A percentile compares a stretch with the other conserved stretches of the same genome.
Evolutionary conservation across 2,888 invertebrate species (phyloP).

Genomic region (Caenorhabditis parvicauda): DNA sequence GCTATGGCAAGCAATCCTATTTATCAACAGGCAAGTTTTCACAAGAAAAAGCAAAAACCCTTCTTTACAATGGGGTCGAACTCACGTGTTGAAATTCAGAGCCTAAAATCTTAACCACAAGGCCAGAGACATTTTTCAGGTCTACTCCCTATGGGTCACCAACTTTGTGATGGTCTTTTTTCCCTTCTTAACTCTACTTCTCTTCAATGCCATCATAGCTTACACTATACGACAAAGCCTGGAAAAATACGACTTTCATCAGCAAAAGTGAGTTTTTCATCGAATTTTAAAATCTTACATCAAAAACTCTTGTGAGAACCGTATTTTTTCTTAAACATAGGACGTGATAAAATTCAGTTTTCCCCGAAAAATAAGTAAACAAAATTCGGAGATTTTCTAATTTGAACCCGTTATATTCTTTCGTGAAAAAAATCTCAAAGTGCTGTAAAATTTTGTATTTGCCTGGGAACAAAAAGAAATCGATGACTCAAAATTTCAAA

Average conservation of each 20-base stretch:
- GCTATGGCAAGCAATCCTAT: conserved; percentile 39
- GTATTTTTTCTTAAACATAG: neutral
- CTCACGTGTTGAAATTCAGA: neutral
- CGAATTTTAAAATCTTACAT: neutral
- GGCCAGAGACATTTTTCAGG: conserved; percentile 44
- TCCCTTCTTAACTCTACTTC: conserved; percentile 80
- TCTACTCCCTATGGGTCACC: conserved; percentile 92
- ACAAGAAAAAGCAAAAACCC: too few relatives aligned
- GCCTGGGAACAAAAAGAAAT: too few relatives aligned
- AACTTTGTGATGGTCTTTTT: conserved; percentile 88
- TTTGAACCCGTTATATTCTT: neutral
- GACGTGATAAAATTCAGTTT: too few relatives aligned
- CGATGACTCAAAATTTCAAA: too few relatives aligned
- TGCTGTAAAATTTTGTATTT: too few relatives aligned
- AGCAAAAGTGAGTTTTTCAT: conserved; percentile 23
- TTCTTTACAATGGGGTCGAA: neutral
- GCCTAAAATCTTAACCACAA: neutral
- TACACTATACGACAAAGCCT: conserved; percentile 83
- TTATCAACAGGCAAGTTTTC: conserved; percentile 37
- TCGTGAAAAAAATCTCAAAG: neutral
- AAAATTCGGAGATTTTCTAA: too few relatives aligned
- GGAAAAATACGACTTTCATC: conserved; percentile 72
- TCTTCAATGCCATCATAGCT: conserved; percentile 87
- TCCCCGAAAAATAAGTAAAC: too few relatives aligned
- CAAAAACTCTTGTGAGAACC: neutral